Evolutionary conservation across 92 coral and sea anemone species (phyloP).

Genomic region (Zoanthus solanderi): DNA sequence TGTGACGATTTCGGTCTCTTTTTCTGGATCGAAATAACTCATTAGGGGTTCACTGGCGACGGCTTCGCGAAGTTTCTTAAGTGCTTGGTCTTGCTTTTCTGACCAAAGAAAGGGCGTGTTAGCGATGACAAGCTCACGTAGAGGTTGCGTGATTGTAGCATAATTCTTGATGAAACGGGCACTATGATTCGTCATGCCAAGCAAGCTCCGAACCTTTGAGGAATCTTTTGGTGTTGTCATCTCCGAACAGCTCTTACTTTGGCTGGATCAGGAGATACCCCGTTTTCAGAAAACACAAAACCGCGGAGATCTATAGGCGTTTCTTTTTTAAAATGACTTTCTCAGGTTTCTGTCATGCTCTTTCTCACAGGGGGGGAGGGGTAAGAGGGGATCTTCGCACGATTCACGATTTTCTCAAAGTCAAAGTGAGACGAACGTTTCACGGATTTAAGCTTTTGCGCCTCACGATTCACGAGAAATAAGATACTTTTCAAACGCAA

Average conservation of each 20-base stretch:
- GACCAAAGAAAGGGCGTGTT: slow-evolving; percentile 37
- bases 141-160: slow-evolving; percentile 57
- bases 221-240: slow-evolving; percentile 52
- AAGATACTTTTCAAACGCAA: no score
- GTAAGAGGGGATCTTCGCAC: no score
- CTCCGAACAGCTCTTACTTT: slow-evolving; percentile 52
- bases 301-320: slow-evolving; percentile 42
- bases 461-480: no score
- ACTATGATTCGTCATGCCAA: slow-evolving; percentile 68
- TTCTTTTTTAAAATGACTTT: slow-evolving; percentile 28
- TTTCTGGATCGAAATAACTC: slow-evolving; percentile 46
- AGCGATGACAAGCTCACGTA: slow-evolving; percentile 40
- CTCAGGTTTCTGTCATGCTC: no score
- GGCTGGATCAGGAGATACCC: slow-evolving; percentile 50
- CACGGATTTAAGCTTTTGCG: no score
- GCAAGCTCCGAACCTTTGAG: slow-evolving; percentile 62
- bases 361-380: no score
- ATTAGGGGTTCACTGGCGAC: slow-evolving; percentile 31
- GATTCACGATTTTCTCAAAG: no score
- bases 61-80: slow-evolving; percentile 30
- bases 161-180: slow-evolving; percentile 57
- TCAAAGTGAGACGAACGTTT: no score
- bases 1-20: slow-evolving; percentile 37
- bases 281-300: slow-evolving; percentile 46
- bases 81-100: slow-evolving; percentile 39